Base-by-base conservation (phyloP, 2,113 vertebrate genomes). In the Daubentonia madagascariensis region DNA sequence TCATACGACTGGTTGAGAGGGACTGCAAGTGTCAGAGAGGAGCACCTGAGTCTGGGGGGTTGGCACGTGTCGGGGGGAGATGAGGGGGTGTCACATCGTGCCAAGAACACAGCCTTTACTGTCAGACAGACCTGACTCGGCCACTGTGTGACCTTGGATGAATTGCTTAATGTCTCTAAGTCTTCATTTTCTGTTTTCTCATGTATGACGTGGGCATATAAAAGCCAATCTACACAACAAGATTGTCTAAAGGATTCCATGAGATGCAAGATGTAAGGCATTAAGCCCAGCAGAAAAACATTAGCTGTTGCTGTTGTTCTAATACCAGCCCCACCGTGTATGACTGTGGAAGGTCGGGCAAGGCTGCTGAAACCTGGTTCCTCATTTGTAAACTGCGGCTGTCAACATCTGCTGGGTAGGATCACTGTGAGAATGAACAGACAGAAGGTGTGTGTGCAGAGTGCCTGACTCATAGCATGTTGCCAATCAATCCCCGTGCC, bases 401-500 rank as follows among this genome's bases (percentile, higher is more conserved):
- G 28, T 79, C 50, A 7, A 1, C 17, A 4, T 0, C 22, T 16
- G 4, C 11, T 3, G 22, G 9, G 0, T 6, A 30, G 30, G 57
- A 3, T 88, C 20, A 5, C n/a, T 0, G 8, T 25, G 48, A 45
- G 48, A 57, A n/a, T 25, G 6, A 13, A n/a, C 1, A 3, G 54
- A 8, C 25, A 4, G 20, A 35, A 32, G 45, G 4, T 1, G 20
- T 40, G 4, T 1, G 0, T 9, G 5, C 0, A 1, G 3, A 12
- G 52, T 10, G 22, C 48, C 22, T 28, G 72, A 20, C 40, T 8
- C 13, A 0, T 0, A 57, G 45, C n/a, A 5, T 5, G 17, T 2
- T 3, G 48, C 20, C 50, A 1, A 0, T 59, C n/a, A 12, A 1
- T 7, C 59, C 61, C 3, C 6, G 45, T 7, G 32, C n/a, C 40